A percentile compares a stretch with the other conserved stretches of the same genome.
phyloP scores from a whole-genome alignment of 2,888 invertebrate genomes.

The Leucophora obtusa region DNA sequence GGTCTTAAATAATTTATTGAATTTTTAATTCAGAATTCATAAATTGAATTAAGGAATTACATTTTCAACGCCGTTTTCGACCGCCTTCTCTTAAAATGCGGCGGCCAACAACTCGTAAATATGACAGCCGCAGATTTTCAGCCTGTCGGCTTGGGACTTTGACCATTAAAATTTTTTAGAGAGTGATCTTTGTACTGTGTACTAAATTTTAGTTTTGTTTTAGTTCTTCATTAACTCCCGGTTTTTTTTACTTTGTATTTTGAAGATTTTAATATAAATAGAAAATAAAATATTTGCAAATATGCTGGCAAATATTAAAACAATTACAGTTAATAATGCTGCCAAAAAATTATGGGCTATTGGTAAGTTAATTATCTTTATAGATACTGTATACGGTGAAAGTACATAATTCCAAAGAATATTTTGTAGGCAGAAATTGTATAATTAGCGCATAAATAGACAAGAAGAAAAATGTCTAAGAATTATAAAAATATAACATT shows the following conservation, averaged over 20 bases:
- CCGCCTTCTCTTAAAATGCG: too few relatives aligned
- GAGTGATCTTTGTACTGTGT: slow-evolving; percentile 46
- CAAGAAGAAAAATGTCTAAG: neutral
- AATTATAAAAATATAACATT: neutral
- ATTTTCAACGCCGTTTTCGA: too few relatives aligned
- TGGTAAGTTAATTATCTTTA: slow-evolving; percentile 30
- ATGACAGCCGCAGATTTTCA: too few relatives aligned
- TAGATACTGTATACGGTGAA: neutral
- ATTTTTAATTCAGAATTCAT: too few relatives aligned
- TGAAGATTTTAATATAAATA: neutral
- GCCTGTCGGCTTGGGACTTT: too few relatives aligned
- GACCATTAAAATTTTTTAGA: too few relatives aligned
- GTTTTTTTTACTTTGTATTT: neutral
- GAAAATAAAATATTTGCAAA: slow-evolving; percentile 1
- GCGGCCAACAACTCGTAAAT: too few relatives aligned
- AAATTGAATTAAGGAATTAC: too few relatives aligned
- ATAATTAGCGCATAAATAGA: neutral
- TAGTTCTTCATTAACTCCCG: neutral
- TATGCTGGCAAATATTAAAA: slow-evolving; percentile 54
- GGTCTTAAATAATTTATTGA: too few relatives aligned
- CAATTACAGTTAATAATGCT: slow-evolving; percentile 31
- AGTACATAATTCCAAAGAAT: neutral
- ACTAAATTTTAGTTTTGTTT: slow-evolving; percentile 28
- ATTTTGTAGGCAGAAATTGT: neutral
- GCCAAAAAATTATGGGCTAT: slow-evolving; percentile 39